Evolutionary conservation across 2,888 invertebrate genomes (phyloP).

Genomic region (Paralinhomoeus sp.): DNA sequence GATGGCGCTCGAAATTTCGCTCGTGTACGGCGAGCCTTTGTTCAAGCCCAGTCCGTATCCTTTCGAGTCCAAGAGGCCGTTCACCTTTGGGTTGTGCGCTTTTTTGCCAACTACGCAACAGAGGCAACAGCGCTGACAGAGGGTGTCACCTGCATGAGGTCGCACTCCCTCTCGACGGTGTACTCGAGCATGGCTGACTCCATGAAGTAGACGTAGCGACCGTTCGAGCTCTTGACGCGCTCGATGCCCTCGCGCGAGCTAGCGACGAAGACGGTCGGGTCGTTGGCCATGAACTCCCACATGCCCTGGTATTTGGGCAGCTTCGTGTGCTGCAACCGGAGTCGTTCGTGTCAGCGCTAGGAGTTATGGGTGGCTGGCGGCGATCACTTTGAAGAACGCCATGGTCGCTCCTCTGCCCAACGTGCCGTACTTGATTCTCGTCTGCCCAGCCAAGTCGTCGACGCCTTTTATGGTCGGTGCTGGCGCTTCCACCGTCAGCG

Average conservation of each 20-base stretch:
- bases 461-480: constrained; percentile 79
- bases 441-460: constrained; percentile 83
- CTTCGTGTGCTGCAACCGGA: constrained; percentile 44
- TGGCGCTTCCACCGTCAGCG: constrained; percentile 71
- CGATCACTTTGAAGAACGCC: constrained; percentile 64
- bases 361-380: too few species aligned
- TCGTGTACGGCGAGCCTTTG: constrained; percentile 40
- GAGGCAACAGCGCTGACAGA: constrained; percentile 17
- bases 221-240: constrained; percentile 29
- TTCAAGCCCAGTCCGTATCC: constrained; percentile 12
- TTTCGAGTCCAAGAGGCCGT: constrained; percentile 30
- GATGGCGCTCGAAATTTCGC: constrained; percentile 76
- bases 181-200: constrained; percentile 32
- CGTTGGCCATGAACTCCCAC: constrained; percentile 78
- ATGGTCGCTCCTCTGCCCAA: constrained; percentile 74
- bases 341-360: too few species aligned
- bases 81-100: constrained; percentile 22
- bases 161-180: constrained; percentile 30
- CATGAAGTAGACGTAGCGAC: constrained; percentile 32
- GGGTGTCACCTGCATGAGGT: constrained; percentile 29
- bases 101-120: too few species aligned
- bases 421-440: constrained; percentile 85
- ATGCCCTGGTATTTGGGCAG: constrained; percentile 76
- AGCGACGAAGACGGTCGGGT: constrained; percentile 52
- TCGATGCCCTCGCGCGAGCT: constrained; percentile 44